These are phyloP conservation scores for Boloria selene DNA, from an alignment of 2,888 invertebrate genomes.

Conservation along the genomic window DNA sequence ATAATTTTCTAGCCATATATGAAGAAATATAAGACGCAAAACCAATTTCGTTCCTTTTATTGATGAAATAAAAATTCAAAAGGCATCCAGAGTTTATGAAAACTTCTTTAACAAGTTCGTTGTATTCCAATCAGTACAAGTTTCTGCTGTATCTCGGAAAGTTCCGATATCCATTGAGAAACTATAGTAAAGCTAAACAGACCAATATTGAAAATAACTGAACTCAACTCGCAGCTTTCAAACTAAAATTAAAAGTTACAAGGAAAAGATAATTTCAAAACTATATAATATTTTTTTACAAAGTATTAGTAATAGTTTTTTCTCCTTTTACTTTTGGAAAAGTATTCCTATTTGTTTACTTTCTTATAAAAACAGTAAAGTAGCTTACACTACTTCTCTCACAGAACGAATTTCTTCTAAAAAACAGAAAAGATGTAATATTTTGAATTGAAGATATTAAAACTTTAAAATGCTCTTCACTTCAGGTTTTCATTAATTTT, in stretches of 20 bases:
- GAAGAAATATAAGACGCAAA: neutral
- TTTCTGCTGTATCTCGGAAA: conserved; percentile 26
- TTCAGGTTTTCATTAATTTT: no score
- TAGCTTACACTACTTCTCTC: no score
- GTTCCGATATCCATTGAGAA: conserved; percentile 33
- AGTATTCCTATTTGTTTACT: no score
- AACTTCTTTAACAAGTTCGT: conserved; percentile 19
- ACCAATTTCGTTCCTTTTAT: conserved; percentile 4
- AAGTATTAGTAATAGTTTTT: no score
- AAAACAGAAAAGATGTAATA: no score
- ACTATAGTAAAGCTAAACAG: conserved; percentile 27
- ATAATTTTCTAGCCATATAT: no score
- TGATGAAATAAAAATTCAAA: conserved; percentile 23
- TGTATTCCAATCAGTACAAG: conserved; percentile 29
- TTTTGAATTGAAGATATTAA: no score
- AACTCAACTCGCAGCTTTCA: conserved; percentile 19
- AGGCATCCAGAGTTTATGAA: conserved; percentile 16
- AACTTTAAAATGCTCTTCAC: no score
- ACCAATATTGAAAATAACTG: conserved; percentile 28
- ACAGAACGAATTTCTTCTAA: no score
- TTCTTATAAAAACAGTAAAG: no score
- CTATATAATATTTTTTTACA: neutral
- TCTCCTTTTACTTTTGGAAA: no score
- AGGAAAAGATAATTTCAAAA: neutral
- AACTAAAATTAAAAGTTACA: conserved; percentile 5